A percentile compares a stretch with the other conserved stretches of the same genome.
Conservation (phyloP, 2,888 invertebrate species). For the Leptopterna dolabrata region DNA sequence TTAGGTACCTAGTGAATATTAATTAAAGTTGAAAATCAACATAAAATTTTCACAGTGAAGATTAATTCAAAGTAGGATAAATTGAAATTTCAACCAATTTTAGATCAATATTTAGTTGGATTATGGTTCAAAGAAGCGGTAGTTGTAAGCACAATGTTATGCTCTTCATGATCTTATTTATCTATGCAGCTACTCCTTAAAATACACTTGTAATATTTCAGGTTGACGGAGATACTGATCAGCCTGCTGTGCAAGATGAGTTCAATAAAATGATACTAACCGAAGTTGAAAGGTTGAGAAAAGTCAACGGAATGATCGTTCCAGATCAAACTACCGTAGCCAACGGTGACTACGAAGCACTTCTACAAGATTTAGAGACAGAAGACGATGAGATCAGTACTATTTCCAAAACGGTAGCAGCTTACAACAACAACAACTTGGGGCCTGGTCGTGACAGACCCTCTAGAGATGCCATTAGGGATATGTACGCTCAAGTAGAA, state of each 20-base stretch:
- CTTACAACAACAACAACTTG: slow-evolving; percentile 54
- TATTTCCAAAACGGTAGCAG: slow-evolving; percentile 58
- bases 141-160: no score
- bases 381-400: slow-evolving; percentile 61
- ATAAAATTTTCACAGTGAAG: no score
- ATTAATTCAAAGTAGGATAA: no score
- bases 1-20: no score
- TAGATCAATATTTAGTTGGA: no score
- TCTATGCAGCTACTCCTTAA: no score
- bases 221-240: slow-evolving; percentile 90
- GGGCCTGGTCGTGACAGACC: slow-evolving; percentile 60
- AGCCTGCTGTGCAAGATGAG: slow-evolving; percentile 80
- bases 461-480: slow-evolving; percentile 64
- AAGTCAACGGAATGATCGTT: slow-evolving; percentile 60
- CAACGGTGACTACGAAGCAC: slow-evolving; percentile 60
- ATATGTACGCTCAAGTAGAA: slow-evolving; percentile 69
- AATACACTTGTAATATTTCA: slow-evolving; percentile 64
- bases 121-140: no score
- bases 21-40: no score
- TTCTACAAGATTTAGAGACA: slow-evolving; percentile 63
- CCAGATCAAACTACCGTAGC: slow-evolving; percentile 57
- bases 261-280: slow-evolving; percentile 78
- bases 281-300: slow-evolving; percentile 69
- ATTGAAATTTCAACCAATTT: no score
- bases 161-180: no score